phyloP scores from a whole-genome alignment of 1,140 invertebrate genomes.

The Anastrepha ludens region DNA sequence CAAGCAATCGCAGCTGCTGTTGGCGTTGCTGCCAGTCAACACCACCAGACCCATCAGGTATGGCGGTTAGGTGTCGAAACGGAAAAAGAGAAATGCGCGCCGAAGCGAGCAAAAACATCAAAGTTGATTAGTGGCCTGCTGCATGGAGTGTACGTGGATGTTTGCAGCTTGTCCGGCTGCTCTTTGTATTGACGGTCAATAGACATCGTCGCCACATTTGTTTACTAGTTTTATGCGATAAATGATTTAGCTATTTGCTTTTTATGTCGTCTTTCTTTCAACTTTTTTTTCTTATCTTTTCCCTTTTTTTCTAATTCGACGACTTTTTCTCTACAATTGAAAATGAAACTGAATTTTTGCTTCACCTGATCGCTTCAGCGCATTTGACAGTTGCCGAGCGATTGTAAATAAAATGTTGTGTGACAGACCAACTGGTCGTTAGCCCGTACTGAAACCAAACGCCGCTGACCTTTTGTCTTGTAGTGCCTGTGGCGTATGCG shows the following conservation, averaged over 20 bases:
- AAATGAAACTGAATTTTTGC: neutral
- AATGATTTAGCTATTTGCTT: neutral
- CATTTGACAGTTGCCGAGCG: neutral
- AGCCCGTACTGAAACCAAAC: no score
- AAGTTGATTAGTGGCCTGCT: neutral
- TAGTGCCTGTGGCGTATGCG: no score
- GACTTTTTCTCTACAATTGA: neutral
- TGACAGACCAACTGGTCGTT: neutral
- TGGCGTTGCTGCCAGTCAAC: no score
- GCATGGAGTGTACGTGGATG: neutral
- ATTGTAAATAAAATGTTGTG: neutral
- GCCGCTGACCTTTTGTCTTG: no score
- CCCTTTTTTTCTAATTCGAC: neutral
- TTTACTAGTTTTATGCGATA: neutral
- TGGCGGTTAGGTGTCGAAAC: no score
- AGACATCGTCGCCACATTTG: neutral
- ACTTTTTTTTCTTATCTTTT: neutral
- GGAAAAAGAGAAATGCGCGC: no score
- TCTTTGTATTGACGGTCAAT: neutral
- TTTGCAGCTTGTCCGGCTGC: neutral
- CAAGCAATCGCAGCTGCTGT: no score
- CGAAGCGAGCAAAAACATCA: neutral
- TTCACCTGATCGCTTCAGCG: neutral
- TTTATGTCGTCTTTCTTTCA: neutral
- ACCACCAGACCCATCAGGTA: no score